These are phyloP conservation scores for Lutjanus campechanus DNA, from an alignment of 2,797 vertebrate species.

Conservation along the genomic window DNA sequence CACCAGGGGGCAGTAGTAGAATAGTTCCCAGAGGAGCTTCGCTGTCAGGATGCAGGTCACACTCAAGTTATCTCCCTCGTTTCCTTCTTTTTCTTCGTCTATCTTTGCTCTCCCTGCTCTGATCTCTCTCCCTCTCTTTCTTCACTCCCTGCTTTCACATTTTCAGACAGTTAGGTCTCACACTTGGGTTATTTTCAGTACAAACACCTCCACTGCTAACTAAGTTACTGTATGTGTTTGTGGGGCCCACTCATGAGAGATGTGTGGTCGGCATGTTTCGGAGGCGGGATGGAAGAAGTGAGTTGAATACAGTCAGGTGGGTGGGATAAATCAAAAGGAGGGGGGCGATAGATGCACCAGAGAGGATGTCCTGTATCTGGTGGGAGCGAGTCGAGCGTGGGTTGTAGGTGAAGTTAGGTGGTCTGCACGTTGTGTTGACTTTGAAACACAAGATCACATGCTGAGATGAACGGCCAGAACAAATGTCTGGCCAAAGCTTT, in stretches of 20 bases:
- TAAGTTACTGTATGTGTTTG: constrained; percentile 11
- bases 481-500: constrained; percentile 58
- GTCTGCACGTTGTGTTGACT: constrained; percentile 56
- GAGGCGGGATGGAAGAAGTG: constrained; percentile 62
- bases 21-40: constrained; percentile 69
- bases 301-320: constrained; percentile 41
- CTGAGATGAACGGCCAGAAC: constrained; percentile 42
- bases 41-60: constrained; percentile 61
- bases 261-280: constrained; percentile 24
- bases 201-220: constrained; percentile 32
- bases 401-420: constrained; percentile 44
- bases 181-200: constrained; percentile 37
- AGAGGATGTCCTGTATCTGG: constrained; percentile 24
- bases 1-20: constrained; percentile 84
- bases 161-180: constrained; percentile 1
- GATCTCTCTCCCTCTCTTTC: not conserved
- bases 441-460: constrained; percentile 63
- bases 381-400: constrained; percentile 12
- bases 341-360: constrained; percentile 44
- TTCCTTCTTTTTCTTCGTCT: constrained; percentile 34
- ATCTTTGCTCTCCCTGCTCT: constrained; percentile 33
- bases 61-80: constrained; percentile 51
- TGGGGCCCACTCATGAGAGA: constrained; percentile 41
- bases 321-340: constrained; percentile 27
- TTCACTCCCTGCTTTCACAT: not conserved